Conservation (phyloP, 1,140 invertebrate species). For the Lepeophtheirus salmonis region DNA sequence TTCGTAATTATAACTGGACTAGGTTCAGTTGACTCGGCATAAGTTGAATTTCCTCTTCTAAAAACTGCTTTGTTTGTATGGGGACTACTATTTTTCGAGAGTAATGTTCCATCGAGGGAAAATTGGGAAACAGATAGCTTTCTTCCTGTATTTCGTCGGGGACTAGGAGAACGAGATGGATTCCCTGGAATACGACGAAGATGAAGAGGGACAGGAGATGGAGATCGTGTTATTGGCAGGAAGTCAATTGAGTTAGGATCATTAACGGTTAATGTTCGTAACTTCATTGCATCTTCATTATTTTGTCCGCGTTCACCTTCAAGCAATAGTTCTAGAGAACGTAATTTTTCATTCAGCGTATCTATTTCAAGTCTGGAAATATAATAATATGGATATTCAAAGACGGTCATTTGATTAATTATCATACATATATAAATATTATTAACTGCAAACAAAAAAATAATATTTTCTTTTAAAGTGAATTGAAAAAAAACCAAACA, state of each 20-base stretch:
- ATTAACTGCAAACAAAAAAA: too few relatives aligned
- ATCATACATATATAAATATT: too few relatives aligned
- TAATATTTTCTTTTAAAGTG: too few relatives aligned
- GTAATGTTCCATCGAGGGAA: not conserved
- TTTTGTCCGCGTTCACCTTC: not conserved
- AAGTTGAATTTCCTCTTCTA: not conserved
- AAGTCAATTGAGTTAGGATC: not conserved
- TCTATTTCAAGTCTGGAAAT: not conserved
- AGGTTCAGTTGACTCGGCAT: not conserved
- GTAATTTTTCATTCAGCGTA: not conserved
- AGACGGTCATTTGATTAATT: too few relatives aligned
- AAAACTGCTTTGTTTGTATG: not conserved
- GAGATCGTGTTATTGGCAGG: not conserved
- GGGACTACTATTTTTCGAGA: not conserved
- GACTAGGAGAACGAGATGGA: not conserved
- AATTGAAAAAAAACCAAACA: too few relatives aligned
- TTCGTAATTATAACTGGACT: too few relatives aligned
- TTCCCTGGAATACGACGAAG: not conserved
- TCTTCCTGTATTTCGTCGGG: not conserved
- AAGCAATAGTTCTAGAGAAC: not conserved
- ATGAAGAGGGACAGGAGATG: not conserved
- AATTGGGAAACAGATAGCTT: not conserved
- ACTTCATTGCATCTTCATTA: not conserved
- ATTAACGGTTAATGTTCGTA: not conserved
- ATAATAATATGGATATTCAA: too few relatives aligned